Evolutionary conservation across 1,140 invertebrate genomes (phyloP), one percentile per base, ranked within the genome.

Genomic region (Cataglyphis hispanica): DNA sequence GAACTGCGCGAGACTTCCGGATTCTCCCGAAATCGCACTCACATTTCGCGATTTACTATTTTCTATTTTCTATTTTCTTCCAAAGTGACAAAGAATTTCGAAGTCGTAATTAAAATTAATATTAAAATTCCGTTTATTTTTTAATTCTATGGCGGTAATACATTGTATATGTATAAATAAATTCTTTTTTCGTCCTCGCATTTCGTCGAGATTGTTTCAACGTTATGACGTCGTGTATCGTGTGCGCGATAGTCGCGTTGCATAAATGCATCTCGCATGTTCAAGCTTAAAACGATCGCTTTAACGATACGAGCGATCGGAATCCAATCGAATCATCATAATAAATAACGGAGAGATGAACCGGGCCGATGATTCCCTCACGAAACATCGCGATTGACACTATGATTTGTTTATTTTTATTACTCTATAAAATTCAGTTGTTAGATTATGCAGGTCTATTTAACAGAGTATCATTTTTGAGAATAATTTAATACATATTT

Each of bases 191-290:
- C 27, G 5, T 63, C 53, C 27, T 2, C 7, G 27, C 27, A n/a
- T 13, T 76, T 63, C 56, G 19, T 50, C 19, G 53, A 58, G 67
- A 19, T 37, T 43, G 40, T 83, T 74, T 72, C 78, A 13, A 56
- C 25, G 37, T 81, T n/a, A 27, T 19, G 16, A 53, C 43, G 43
- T 27, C 34, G 40, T 11, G 13, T 13, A 25, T 43, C 37, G 34
- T n/a, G 8, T 13, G 40, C 22, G 22, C 64, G 60, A 64, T 34
- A 37, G 60, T 37, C 27, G 64, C 64, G 64, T 19, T 10, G 63
- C 22, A 60, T 22, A 46, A 72, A 74, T 58, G 67, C 56, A 34
- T 60, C 53, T 83, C 78, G 56, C 25, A 53, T 83, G 78, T 13
- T 34, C 7, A 37, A 46, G 53, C 53, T 60, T 60, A 60, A 50